These are phyloP conservation scores for Saxicola maurus DNA, from an alignment of 2,797 vertebrate species.

Conservation along the genomic window DNA sequence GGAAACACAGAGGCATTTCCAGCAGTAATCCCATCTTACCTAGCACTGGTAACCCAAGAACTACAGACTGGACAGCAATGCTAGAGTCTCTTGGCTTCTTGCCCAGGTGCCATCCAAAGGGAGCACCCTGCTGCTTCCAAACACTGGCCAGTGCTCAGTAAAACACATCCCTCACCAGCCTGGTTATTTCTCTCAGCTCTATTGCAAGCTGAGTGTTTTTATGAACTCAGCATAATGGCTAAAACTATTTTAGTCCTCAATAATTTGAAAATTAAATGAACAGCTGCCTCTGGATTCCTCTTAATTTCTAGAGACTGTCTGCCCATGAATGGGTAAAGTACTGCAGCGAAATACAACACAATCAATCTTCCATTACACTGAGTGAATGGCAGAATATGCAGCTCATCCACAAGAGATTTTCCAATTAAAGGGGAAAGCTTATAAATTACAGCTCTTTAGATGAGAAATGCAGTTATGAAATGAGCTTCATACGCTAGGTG, in stretches of 20 bases:
- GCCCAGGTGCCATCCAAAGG: accelerated
- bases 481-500: conserved; percentile 6
- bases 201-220: background rate
- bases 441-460: conserved; percentile 57
- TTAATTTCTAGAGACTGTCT: conserved; percentile 31
- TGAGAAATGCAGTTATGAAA: conserved; percentile 29
- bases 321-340: background rate
- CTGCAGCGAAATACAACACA: background rate
- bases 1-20: background rate
- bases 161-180: background rate
- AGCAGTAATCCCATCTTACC: background rate
- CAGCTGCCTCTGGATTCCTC: conserved; percentile 34
- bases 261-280: conserved; percentile 50
- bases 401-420: conserved; percentile 48
- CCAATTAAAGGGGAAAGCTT: conserved; percentile 45
- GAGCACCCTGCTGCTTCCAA: background rate
- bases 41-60: background rate
- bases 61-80: background rate
- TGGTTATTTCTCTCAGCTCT: background rate
- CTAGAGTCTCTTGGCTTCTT: background rate
- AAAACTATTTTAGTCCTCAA: conserved; percentile 33
- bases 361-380: conserved; percentile 23
- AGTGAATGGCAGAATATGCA: conserved; percentile 36
- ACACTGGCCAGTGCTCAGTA: accelerated
- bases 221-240: background rate